These are phyloP conservation scores for Tigriopus japonicus DNA, from an alignment of 1,140 invertebrate genomes.

Conservation along the genomic window DNA sequence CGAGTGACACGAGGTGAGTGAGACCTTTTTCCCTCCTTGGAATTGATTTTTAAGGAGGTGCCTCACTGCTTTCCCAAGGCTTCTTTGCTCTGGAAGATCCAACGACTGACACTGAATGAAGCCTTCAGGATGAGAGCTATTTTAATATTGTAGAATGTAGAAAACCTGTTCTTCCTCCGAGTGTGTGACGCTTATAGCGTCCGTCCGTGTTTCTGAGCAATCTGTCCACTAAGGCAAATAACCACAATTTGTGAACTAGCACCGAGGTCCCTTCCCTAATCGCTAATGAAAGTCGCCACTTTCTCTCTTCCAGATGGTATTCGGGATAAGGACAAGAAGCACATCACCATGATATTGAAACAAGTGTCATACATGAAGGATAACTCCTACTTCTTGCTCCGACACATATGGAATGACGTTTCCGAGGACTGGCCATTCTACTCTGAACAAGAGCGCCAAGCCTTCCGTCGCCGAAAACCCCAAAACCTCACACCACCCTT, in stretches of 20 bases:
- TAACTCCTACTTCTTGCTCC: conserved; percentile 65
- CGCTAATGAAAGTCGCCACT: background rate
- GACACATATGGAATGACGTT: conserved; percentile 74
- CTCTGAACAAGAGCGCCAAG: conserved; percentile 52
- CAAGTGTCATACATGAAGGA: conserved; percentile 58
- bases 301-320: conserved; percentile 51
- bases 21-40: conserved; percentile 17
- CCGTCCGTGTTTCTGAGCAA: background rate
- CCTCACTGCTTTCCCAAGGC: too few species aligned
- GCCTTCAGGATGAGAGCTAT: background rate
- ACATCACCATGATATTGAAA: conserved; percentile 49
- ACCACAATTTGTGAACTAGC: background rate
- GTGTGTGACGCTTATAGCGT: too few species aligned
- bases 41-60: background rate
- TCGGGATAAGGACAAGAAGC: conserved; percentile 53
- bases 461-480: conserved; percentile 6
- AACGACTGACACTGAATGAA: background rate
- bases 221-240: background rate
- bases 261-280: background rate
- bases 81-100: too few species aligned
- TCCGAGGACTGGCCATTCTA: conserved; percentile 86
- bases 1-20: conserved; percentile 56
- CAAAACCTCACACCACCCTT: conserved; percentile 13
- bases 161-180: too few species aligned
- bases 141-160: background rate